Base-by-base conservation (phyloP, 2,797 vertebrate genomes). In the Emydoidea blandingii region DNA sequence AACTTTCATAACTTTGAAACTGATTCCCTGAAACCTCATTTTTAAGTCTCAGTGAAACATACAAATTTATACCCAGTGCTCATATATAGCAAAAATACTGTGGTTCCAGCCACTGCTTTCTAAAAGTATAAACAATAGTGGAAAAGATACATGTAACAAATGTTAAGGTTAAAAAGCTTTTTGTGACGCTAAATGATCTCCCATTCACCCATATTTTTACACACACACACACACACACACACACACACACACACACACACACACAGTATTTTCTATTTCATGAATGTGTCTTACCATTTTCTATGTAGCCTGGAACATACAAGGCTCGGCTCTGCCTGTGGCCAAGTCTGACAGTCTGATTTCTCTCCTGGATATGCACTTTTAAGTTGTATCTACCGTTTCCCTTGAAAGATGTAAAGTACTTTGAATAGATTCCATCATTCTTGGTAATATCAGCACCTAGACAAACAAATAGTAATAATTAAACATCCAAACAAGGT, bases 341-440 rank as follows among this genome's bases (percentile, higher is more conserved):
- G 83, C 79, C 89, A 74, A 95, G 34, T 37, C 72, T 97, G 59
- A 86, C 57, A 16, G 11, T 93, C 3, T 78, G 86, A 4, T 96
- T 72, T 94, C 83, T 94, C 57, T 94, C 97, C 25, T 79, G 82
- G 21, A 93, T 97, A 49, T 19, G 79, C 16, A 98, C 97, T 98
- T 98, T 98, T 86, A 98, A 82, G 82, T 92, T 98, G 89, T 98
- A 98, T 97, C 97, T 98, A 78, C 98, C 98, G 65, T 87, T 81
- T 76, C 78, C 90, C 59, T 11, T 68, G 41, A 97, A 96, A 23
- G 94, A 74, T 65, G 88, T 97, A 83, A 98, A 98, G 90, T 98
- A 98, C 81, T 93, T 98, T 29, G 98, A 98, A 94, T 98, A 98
- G 88, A 98, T 91, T 53, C 98, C 98, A 90, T 98, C 98, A 62